These are phyloP conservation scores for Papilio xuthus DNA, from an alignment of 1,140 invertebrate species.

Conservation along the genomic window DNA sequence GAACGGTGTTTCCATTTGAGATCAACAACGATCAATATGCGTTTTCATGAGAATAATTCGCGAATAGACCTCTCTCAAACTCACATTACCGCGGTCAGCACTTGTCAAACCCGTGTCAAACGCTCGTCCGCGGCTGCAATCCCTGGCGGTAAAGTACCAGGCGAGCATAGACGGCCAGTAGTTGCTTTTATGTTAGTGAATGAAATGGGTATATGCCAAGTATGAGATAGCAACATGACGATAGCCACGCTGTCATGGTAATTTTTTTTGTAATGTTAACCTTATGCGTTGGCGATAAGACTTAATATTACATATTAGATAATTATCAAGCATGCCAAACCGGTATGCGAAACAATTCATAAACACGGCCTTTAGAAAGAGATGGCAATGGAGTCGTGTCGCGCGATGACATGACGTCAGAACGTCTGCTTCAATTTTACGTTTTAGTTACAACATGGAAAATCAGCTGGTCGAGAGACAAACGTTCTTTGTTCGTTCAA, in stretches of 20 bases:
- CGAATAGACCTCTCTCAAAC: background rate
- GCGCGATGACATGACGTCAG: slow-evolving; percentile 59
- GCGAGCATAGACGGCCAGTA: slow-evolving; percentile 58
- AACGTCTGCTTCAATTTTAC: slow-evolving; percentile 65
- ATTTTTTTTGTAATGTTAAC: slow-evolving; percentile 45
- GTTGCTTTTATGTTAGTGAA: slow-evolving; percentile 45
- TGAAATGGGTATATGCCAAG: slow-evolving; percentile 47
- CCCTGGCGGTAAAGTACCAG: slow-evolving; percentile 79
- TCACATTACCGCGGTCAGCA: slow-evolving; percentile 46
- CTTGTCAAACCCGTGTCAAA: slow-evolving; percentile 74
- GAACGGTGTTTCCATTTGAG: slow-evolving; percentile 38
- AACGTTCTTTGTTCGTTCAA: too few species aligned
- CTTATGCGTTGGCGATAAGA: slow-evolving; percentile 43
- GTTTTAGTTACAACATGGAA: slow-evolving; percentile 64
- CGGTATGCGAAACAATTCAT: slow-evolving; percentile 53
- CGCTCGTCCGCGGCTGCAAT: slow-evolving; percentile 73
- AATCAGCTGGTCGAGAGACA: slow-evolving; percentile 66
- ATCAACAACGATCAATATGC: slow-evolving; percentile 16
- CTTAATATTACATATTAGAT: slow-evolving; percentile 41
- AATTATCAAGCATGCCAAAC: slow-evolving; percentile 57
- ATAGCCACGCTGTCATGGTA: slow-evolving; percentile 36
- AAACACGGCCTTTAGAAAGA: slow-evolving; percentile 48
- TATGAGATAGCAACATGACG: slow-evolving; percentile 44
- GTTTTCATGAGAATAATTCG: slow-evolving; percentile 27
- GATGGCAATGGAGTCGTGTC: slow-evolving; percentile 60